Percentiles rank a stretch among this genome's conserved stretches.
phyloP scores from a whole-genome alignment of 2,113 vertebrate species.

The Amazona guildingii region DNA sequence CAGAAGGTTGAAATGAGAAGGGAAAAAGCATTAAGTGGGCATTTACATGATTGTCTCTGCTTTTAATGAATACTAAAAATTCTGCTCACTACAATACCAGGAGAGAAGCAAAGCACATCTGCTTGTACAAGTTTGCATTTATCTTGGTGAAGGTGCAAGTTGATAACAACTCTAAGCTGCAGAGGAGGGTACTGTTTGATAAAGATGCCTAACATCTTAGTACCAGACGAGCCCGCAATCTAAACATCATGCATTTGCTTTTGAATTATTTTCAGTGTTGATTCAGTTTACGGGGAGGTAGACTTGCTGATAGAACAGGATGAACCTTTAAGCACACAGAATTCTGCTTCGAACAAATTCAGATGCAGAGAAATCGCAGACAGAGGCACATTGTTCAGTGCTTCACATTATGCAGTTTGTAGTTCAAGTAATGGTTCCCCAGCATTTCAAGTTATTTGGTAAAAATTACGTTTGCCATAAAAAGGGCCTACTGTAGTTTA shows the following conservation, averaged over 20 bases:
- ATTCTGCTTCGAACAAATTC: background rate
- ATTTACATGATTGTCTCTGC: slow-evolving; percentile 54
- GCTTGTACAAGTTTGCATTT: background rate
- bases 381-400: background rate
- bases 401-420: background rate
- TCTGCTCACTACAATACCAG: background rate
- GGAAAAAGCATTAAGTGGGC: slow-evolving; percentile 63
- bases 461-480: slow-evolving; percentile 12
- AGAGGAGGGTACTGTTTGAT: background rate
- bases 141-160: background rate
- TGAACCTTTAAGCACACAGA: background rate
- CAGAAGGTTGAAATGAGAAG: slow-evolving; percentile 49
- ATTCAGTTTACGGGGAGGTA: background rate
- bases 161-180: background rate
- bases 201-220: background rate
- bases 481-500: slow-evolving; percentile 23
- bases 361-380: background rate
- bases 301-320: background rate
- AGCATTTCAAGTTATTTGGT: slow-evolving; percentile 9
- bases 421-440: background rate
- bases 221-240: background rate
- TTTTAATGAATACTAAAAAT: slow-evolving; percentile 57
- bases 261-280: background rate
- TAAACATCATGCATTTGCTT: background rate
- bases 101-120: background rate